Evolutionary conservation across 2,888 invertebrate species (phyloP).

Genomic region (Cenopis cana): DNA sequence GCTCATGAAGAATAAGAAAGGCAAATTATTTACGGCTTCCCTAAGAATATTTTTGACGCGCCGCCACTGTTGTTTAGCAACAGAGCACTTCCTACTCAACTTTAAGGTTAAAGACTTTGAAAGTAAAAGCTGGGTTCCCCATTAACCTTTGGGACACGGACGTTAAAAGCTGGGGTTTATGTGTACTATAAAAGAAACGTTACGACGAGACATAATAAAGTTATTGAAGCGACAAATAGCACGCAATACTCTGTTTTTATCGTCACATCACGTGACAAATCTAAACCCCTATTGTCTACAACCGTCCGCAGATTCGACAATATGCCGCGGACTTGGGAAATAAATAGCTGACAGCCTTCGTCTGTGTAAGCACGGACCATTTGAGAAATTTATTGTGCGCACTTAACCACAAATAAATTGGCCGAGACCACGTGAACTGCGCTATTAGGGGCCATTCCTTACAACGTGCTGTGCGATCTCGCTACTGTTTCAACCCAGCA

Average conservation of each 20-base stretch:
- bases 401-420: slow-evolving; percentile 84
- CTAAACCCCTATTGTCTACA: slow-evolving; percentile 68
- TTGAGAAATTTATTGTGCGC: slow-evolving; percentile 83
- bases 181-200: slow-evolving; percentile 57
- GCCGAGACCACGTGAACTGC: slow-evolving; percentile 72
- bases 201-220: slow-evolving; percentile 56
- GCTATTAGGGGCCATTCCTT: slow-evolving; percentile 60
- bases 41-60: too few species aligned
- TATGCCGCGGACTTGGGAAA: slow-evolving; percentile 75
- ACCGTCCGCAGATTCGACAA: slow-evolving; percentile 68
- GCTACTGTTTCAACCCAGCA: slow-evolving; percentile 55
- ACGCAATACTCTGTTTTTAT: slow-evolving; percentile 65
- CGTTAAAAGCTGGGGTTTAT: slow-evolving; percentile 60
- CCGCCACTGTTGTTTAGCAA: slow-evolving; percentile 37
- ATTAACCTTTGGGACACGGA: slow-evolving; percentile 56
- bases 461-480: slow-evolving; percentile 56
- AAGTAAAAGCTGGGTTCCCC: slow-evolving; percentile 53
- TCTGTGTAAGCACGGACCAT: slow-evolving; percentile 79
- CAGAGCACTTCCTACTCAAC: slow-evolving; percentile 27
- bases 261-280: slow-evolving; percentile 71
- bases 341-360: slow-evolving; percentile 80
- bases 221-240: slow-evolving; percentile 64
- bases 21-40: too few species aligned
- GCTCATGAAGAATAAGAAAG: too few species aligned
- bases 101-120: slow-evolving; percentile 41